A percentile compares a stretch with the other conserved stretches of the same genome.
These are phyloP conservation scores for Arctia plantaginis DNA, from an alignment of 2,888 invertebrate species.

Conservation along the genomic window DNA sequence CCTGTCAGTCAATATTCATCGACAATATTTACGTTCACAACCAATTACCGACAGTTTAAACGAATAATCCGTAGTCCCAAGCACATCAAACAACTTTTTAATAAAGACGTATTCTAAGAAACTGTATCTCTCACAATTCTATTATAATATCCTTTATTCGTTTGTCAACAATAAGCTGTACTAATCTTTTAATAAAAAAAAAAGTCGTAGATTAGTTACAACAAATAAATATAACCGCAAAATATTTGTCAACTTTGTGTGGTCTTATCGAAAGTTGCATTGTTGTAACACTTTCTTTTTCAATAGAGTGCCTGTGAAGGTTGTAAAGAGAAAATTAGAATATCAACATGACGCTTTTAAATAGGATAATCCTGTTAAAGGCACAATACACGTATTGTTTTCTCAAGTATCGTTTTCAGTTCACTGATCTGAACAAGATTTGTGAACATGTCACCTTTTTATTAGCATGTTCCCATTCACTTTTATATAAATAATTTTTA, in stretches of 20 bases:
- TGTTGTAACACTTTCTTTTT: conserved; percentile 72
- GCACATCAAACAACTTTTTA: conserved; percentile 30
- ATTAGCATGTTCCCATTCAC: background rate
- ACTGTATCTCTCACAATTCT: conserved; percentile 52
- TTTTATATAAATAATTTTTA: background rate
- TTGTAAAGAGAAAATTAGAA: conserved; percentile 70
- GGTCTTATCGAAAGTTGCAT: conserved; percentile 70
- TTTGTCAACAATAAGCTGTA: conserved; percentile 41
- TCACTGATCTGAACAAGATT: conserved; percentile 39
- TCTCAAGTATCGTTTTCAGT: conserved; percentile 62
- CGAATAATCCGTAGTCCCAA: conserved; percentile 10
- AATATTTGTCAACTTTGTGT: conserved; percentile 83
- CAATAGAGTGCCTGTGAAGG: conserved; percentile 56
- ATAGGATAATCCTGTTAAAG: conserved; percentile 61
- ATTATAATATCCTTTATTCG: conserved; percentile 48
- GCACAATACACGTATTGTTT: conserved; percentile 65
- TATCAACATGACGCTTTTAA: conserved; percentile 77
- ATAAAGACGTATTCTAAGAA: conserved; percentile 15
- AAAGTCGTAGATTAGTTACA: conserved; percentile 64
- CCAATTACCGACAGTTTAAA: conserved; percentile 13
- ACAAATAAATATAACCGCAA: conserved; percentile 67
- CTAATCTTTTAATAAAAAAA: conserved; percentile 66
- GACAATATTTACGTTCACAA: conserved; percentile 12
- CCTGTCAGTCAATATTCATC: conserved; percentile 9
- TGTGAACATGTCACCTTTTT: conserved; percentile 23